phyloP scores from a whole-genome alignment of 2,888 invertebrate genomes.

The Elysia crispata region DNA sequence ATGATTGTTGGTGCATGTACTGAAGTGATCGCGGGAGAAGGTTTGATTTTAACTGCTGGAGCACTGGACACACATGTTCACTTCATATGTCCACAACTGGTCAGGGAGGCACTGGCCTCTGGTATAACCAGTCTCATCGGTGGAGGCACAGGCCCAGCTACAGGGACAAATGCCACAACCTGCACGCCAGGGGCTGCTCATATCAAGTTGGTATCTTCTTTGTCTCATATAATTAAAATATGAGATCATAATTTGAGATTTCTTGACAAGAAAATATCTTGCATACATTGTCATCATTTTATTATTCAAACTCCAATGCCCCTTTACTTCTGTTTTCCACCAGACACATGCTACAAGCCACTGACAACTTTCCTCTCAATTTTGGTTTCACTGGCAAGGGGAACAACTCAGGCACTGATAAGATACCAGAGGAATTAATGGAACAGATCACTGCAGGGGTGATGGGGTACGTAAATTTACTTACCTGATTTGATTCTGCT shows the following conservation, averaged over 20 bases:
- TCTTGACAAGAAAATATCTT: too few relatives aligned
- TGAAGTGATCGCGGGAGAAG: constrained; percentile 75
- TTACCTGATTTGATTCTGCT: neutral
- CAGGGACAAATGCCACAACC: constrained; percentile 73
- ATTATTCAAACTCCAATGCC: too few relatives aligned
- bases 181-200: constrained; percentile 75
- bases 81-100: constrained; percentile 75
- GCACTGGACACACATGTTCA: constrained; percentile 73
- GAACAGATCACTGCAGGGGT: constrained; percentile 75
- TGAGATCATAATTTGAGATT: too few relatives aligned
- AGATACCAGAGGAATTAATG: constrained; percentile 63
- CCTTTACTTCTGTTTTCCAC: constrained; percentile 21
- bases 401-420: constrained; percentile 61
- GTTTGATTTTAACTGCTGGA: constrained; percentile 73
- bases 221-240: too few relatives aligned
- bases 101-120: constrained; percentile 70
- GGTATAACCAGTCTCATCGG: constrained; percentile 76
- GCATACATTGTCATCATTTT: too few relatives aligned
- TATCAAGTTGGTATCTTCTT: constrained; percentile 64
- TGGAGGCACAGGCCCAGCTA: constrained; percentile 75
- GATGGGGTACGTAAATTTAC: constrained; percentile 62
- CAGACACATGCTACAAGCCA: constrained; percentile 74
- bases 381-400: constrained; percentile 76
- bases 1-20: constrained; percentile 74
- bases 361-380: constrained; percentile 75